phyloP scores from a whole-genome alignment of 2,797 vertebrate species.

The Labroides dimidiatus region DNA sequence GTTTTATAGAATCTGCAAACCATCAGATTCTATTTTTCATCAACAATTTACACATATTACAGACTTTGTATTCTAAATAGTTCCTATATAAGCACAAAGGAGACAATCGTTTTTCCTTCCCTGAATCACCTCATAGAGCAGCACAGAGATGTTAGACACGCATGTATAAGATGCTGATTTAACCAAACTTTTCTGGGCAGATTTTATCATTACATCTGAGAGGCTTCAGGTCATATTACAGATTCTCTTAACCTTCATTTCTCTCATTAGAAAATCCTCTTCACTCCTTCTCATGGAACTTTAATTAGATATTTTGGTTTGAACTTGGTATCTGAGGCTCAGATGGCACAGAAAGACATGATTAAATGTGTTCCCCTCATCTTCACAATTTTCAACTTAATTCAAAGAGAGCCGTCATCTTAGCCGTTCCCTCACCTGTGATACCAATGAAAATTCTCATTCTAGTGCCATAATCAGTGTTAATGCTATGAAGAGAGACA shows the following conservation, averaged over 20 bases:
- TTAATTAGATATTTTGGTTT: conserved; percentile 68
- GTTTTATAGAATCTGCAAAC: no score
- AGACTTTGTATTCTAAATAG: not conserved
- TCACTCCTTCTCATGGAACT: conserved; percentile 46
- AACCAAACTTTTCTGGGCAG: conserved; percentile 29
- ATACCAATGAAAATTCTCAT: conserved; percentile 41
- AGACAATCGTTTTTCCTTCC: conserved; percentile 20
- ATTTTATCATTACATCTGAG: conserved; percentile 51
- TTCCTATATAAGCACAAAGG: not conserved
- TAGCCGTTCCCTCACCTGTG: not conserved
- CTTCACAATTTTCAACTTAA: conserved; percentile 37
- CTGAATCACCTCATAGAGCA: conserved; percentile 9
- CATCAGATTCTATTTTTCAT: no score
- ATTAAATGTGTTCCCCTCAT: conserved; percentile 32
- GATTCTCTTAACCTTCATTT: conserved; percentile 38
- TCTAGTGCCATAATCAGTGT: conserved; percentile 43
- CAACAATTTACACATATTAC: no score
- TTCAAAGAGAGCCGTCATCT: conserved; percentile 55
- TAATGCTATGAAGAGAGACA: conserved; percentile 16
- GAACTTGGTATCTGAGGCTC: conserved; percentile 33
- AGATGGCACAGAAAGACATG: conserved; percentile 15
- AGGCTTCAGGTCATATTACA: conserved; percentile 45
- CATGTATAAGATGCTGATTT: not conserved
- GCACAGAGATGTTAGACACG: not conserved
- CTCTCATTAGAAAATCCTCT: conserved; percentile 34